These are phyloP conservation scores for Lepidurus packardi DNA, from an alignment of 1,140 invertebrate species.

Conservation along the genomic window DNA sequence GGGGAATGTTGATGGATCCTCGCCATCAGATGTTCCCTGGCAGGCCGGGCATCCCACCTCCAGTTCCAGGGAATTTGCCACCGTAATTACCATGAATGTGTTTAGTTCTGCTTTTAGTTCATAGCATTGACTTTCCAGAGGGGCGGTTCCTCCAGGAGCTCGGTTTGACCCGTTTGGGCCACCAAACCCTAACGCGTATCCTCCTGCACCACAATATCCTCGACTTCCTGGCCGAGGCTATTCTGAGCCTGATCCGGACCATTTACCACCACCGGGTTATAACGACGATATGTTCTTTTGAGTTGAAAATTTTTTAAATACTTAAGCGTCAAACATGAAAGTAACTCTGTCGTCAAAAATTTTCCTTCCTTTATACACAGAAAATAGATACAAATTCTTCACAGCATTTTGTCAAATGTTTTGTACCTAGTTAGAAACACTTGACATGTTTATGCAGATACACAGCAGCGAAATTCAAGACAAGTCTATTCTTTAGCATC, in stretches of 20 bases:
- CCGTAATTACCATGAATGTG: slow-evolving; percentile 32
- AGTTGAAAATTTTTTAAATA: slow-evolving; percentile 34
- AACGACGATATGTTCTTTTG: slow-evolving; percentile 72
- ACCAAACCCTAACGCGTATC: slow-evolving; percentile 47
- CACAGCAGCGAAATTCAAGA: slow-evolving; percentile 6
- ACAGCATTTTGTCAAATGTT: neutral
- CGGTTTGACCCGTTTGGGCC: slow-evolving; percentile 77
- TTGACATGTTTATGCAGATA: neutral
- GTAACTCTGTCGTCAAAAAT: neutral
- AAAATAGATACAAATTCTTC: neutral
- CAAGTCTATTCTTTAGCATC: slow-evolving; percentile 76
- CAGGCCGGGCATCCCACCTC: slow-evolving; percentile 38
- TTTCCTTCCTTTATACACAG: neutral
- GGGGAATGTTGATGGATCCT: slow-evolving; percentile 73
- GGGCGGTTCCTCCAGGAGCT: slow-evolving; percentile 65
- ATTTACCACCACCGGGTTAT: slow-evolving; percentile 60
- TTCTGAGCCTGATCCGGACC: slow-evolving; percentile 59
- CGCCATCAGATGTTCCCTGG: slow-evolving; percentile 39
- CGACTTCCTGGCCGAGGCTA: slow-evolving; percentile 24
- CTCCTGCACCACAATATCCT: slow-evolving; percentile 37
- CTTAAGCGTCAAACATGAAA: neutral
- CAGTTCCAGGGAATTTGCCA: slow-evolving; percentile 35
- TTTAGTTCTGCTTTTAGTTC: neutral
- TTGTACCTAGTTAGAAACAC: neutral
- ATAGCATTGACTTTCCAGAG: slow-evolving; percentile 47